A percentile compares a stretch with the other conserved stretches of the same genome.
Evolutionary conservation across 64 coral and sea anemone species (phyloP).

Genomic region (Astreopora myriophthalma): DNA sequence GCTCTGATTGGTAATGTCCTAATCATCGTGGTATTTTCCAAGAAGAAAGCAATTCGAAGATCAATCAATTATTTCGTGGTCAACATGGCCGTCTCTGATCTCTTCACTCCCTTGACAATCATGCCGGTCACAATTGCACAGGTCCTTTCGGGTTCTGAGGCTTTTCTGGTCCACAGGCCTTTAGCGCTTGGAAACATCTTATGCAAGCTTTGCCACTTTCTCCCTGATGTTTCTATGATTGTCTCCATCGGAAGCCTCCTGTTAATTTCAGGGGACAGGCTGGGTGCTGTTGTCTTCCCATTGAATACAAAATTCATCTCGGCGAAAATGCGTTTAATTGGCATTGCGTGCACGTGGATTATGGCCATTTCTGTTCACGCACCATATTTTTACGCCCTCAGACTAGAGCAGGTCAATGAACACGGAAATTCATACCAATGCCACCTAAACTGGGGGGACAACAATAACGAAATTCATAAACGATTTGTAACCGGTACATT

Average conservation of each 20-base stretch:
- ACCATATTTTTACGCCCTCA: neutral
- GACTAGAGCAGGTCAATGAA: neutral
- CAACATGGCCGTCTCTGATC: conserved; percentile 39
- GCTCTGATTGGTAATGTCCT: neutral
- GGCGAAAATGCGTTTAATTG: neutral
- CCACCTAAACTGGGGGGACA: neutral
- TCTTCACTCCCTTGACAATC: conserved; percentile 5
- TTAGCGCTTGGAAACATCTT: neutral
- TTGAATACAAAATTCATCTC: neutral
- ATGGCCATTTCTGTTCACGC: neutral
- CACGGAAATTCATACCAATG: neutral
- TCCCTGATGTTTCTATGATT: conserved; percentile 2
- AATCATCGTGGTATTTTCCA: neutral
- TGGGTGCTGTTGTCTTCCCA: conserved; percentile 10
- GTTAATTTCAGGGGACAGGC: conserved; percentile 3
- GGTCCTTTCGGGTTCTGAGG: neutral
- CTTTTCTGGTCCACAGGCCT: neutral
- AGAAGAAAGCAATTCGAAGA: conserved; percentile 3
- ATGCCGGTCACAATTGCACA: neutral
- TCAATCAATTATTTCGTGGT: conserved; percentile 13
- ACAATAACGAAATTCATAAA: neutral
- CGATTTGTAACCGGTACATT: neutral
- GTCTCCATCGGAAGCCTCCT: conserved; percentile 25
- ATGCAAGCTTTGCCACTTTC: conserved; percentile 12
- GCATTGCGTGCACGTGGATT: neutral